phyloP scores from a whole-genome alignment of 2,113 vertebrate species.

The Nyctibius bracteatus region DNA sequence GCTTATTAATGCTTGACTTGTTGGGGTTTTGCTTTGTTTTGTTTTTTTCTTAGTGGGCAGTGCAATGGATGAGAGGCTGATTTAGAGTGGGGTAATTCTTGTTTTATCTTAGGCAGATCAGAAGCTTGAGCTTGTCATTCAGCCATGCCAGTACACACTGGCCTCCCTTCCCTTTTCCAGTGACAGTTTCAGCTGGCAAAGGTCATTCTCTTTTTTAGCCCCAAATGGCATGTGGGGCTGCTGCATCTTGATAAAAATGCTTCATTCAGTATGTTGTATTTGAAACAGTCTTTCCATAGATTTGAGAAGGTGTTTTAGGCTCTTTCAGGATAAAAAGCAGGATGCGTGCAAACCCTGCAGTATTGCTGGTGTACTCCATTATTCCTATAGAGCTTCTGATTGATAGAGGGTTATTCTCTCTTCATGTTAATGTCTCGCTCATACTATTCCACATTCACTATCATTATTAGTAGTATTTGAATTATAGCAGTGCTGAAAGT shows the following conservation, averaged over 20 bases:
- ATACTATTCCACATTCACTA: not conserved
- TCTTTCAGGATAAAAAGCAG: not conserved
- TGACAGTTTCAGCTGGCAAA: not conserved
- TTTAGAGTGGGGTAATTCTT: not conserved
- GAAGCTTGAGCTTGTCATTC: not conserved
- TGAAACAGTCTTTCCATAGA: not conserved
- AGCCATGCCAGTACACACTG: fast-evolving
- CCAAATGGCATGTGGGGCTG: not conserved
- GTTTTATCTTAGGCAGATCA: not conserved
- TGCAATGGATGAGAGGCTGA: not conserved
- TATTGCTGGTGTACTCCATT: not conserved
- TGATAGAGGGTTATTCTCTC: not conserved
- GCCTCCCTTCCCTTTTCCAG: not conserved
- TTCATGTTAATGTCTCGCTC: not conserved
- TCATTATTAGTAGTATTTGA: not conserved
- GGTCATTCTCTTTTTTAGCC: not conserved
- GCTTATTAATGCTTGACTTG: not conserved
- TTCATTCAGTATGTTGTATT: not conserved
- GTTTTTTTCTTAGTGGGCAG: not conserved
- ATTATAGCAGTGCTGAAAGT: conserved; percentile 24
- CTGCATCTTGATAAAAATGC: not conserved
- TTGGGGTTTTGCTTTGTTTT: not conserved
- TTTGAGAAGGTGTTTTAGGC: not conserved
- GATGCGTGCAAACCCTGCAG: not conserved
- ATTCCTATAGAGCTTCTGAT: not conserved